Conservation (phyloP, 2,113 vertebrate genomes). For the Triplophysa dalaica region DNA sequence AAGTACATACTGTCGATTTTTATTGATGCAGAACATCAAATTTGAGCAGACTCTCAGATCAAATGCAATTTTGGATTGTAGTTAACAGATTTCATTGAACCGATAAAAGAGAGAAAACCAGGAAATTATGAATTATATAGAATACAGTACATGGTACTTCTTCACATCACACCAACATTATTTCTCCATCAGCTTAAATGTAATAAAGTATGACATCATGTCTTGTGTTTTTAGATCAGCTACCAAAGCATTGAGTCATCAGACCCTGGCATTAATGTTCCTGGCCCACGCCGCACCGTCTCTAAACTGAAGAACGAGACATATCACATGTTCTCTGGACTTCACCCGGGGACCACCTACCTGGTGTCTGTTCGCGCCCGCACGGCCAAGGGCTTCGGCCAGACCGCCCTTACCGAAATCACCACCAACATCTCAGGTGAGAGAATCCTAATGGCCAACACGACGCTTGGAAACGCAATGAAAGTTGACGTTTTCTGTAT, state of each 20-base stretch:
- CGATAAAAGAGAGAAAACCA: too few relatives aligned
- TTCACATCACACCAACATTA: too few relatives aligned
- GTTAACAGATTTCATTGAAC: too few relatives aligned
- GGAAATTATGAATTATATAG: too few relatives aligned
- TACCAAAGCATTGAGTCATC: conserved; percentile 96
- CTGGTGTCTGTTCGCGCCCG: conserved; percentile 90
- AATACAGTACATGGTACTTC: too few relatives aligned
- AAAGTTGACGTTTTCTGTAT: not conserved
- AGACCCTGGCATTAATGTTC: conserved; percentile 87
- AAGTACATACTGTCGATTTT: too few relatives aligned
- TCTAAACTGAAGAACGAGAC: conserved; percentile 95
- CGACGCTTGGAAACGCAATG: not conserved
- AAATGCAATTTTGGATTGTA: too few relatives aligned
- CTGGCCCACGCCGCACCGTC: conserved; percentile 86
- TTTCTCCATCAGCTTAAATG: not conserved
- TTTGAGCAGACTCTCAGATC: too few relatives aligned
- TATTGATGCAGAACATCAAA: too few relatives aligned
- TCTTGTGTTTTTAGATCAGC: conserved; percentile 79
- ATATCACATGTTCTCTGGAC: conserved; percentile 93
- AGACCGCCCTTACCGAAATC: conserved; percentile 89
- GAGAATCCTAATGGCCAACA: not conserved
- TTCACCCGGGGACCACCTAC: conserved; percentile 95
- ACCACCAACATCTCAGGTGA: conserved; percentile 96
- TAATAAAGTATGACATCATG: not conserved
- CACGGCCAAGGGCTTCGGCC: conserved; percentile 91